phyloP scores from a whole-genome alignment of 2,797 vertebrate genomes.

The Falco peregrinus region DNA sequence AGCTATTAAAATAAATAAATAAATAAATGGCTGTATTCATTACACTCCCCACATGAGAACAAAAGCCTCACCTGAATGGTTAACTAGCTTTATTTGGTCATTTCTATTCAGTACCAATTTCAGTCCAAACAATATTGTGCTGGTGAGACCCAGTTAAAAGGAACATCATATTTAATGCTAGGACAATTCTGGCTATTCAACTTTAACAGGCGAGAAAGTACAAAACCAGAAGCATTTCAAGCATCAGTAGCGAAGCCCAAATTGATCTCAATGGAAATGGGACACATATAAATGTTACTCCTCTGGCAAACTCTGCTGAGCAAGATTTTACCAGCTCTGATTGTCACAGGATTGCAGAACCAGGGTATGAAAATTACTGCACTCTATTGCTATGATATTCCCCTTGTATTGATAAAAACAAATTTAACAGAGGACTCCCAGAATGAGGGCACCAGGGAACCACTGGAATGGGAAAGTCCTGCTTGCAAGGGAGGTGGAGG shows the following conservation, averaged over 20 bases:
- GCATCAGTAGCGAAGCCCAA: background rate
- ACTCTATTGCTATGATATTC: too few species aligned
- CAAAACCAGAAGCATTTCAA: background rate
- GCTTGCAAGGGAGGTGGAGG: accelerated
- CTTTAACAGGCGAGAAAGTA: background rate
- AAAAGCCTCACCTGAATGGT: background rate
- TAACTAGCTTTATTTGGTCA: background rate
- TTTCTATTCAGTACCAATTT: background rate
- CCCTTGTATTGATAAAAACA: background rate
- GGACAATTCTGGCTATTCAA: background rate
- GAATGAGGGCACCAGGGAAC: background rate
- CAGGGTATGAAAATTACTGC: background rate
- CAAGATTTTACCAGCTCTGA: background rate
- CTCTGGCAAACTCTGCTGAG: background rate
- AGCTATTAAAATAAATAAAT: background rate
- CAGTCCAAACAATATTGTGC: background rate
- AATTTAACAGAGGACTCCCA: background rate
- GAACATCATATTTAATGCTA: background rate
- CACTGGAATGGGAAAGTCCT: background rate
- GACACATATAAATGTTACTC: background rate
- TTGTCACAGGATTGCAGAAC: background rate
- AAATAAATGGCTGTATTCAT: background rate
- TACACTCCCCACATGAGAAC: background rate
- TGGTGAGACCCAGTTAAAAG: background rate
- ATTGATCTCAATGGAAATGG: background rate